phyloP scores from a whole-genome alignment of 1,140 invertebrate species.

The Pectinophora gossypiella region DNA sequence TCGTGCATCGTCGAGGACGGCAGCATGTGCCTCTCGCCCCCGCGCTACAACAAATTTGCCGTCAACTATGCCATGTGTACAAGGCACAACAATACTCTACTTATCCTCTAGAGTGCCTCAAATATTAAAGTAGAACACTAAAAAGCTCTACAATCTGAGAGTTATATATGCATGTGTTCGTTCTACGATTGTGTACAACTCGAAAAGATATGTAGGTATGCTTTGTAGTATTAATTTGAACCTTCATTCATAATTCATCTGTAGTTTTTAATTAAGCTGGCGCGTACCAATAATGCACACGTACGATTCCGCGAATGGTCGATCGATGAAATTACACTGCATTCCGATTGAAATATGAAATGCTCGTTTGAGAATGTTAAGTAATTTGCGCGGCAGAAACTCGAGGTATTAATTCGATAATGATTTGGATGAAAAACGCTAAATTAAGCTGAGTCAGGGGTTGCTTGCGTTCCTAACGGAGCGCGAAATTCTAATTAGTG shows the following conservation, averaged over 20 bases:
- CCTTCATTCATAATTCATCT: too few species aligned
- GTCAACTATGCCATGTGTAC: slow-evolving; percentile 18
- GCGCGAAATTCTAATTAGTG: slow-evolving; percentile 25
- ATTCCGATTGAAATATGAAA: not conserved
- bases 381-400: not conserved
- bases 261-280: too few species aligned
- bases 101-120: too few species aligned
- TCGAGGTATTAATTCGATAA: not conserved
- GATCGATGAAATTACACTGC: not conserved
- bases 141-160: too few species aligned
- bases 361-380: not conserved
- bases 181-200: too few species aligned
- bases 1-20: slow-evolving; percentile 74
- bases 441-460: not conserved
- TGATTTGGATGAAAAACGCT: not conserved
- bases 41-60: slow-evolving; percentile 54
- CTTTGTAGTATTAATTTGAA: not conserved
- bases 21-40: slow-evolving; percentile 66
- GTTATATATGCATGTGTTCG: too few species aligned
- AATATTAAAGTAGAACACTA: too few species aligned
- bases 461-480: slow-evolving; percentile 10
- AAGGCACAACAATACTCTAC: not conserved
- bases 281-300: too few species aligned
- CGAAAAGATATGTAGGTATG: not conserved
- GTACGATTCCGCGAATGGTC: not conserved